phyloP scores from a whole-genome alignment of 2,797 vertebrate species.

The Peromyscus melanophrys region DNA sequence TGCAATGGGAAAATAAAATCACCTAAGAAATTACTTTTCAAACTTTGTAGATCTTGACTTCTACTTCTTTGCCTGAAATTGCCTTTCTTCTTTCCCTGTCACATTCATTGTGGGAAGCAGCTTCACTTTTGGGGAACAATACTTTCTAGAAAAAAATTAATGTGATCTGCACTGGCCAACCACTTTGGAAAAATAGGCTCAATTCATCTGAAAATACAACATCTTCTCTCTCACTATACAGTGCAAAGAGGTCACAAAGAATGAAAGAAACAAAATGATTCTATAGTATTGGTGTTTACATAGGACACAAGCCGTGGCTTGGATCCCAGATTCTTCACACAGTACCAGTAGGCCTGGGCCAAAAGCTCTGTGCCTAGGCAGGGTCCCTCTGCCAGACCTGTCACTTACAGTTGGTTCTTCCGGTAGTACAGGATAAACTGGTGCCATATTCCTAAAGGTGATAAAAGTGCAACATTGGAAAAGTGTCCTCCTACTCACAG shows the following conservation, averaged over 20 bases:
- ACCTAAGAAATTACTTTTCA: not conserved
- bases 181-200: not conserved
- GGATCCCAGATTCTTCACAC: not conserved
- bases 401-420: not conserved
- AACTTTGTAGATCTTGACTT: conserved; percentile 44
- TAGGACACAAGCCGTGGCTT: not conserved
- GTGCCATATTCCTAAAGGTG: not conserved
- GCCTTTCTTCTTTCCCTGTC: not conserved
- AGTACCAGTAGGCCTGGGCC: not conserved
- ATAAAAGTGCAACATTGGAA: not conserved
- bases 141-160: conserved; percentile 21
- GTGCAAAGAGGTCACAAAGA: not conserved
- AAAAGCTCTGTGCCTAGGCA: not conserved
- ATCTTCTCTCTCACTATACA: not conserved
- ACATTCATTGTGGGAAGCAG: conserved; percentile 1
- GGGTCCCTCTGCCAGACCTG: not conserved
- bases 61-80: conserved; percentile 40
- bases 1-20: conserved; percentile 55
- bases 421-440: not conserved
- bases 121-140: conserved; percentile 6
- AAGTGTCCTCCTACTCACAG: not conserved
- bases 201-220: conserved; percentile 58
- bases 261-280: not conserved
- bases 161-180: not conserved
- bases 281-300: not conserved